phyloP scores from a whole-genome alignment of 2,113 vertebrate genomes.

The Chlamydotis undulata region DNA sequence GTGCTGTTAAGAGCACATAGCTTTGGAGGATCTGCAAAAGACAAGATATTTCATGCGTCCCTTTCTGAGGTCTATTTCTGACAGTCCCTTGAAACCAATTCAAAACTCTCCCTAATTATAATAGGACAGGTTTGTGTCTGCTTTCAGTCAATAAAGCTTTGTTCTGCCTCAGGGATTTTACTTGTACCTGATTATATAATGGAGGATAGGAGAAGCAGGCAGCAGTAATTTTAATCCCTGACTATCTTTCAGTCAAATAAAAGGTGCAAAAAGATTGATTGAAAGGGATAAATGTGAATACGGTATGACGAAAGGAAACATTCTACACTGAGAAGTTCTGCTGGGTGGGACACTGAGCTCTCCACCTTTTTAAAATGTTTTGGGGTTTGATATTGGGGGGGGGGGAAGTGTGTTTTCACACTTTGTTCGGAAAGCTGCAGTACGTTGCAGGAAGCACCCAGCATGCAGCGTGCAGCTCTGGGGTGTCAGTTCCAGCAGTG shows the following conservation, averaged over 20 bases:
- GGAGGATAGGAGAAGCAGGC: conserved; percentile 7
- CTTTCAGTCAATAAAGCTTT: conserved; percentile 64
- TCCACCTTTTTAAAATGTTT: not conserved
- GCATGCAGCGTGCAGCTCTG: not conserved
- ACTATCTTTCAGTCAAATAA: conserved; percentile 35
- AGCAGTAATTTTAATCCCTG: conserved; percentile 51
- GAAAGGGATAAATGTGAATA: not conserved
- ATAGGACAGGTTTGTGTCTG: conserved; percentile 48
- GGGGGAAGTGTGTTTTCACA: too few species aligned
- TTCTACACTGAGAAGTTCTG: not conserved
- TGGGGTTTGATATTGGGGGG: not conserved
- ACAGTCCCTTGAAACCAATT: conserved; percentile 50
- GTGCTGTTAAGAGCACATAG: not conserved
- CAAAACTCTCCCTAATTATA: conserved; percentile 51
- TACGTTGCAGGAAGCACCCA: not conserved
- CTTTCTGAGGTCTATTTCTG: conserved; percentile 34
- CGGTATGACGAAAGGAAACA: not conserved
- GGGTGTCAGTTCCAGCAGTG: not conserved
- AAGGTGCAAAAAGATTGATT: not conserved
- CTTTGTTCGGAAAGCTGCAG: not conserved
- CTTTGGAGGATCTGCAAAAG: conserved; percentile 33
- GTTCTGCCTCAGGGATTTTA: conserved; percentile 60
- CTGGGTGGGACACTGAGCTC: not conserved
- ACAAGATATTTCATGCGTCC: conserved; percentile 9
- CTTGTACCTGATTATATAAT: conserved; percentile 55